phyloP scores from a whole-genome alignment of 2,888 invertebrate genomes.

The Neoascia interrupta region DNA sequence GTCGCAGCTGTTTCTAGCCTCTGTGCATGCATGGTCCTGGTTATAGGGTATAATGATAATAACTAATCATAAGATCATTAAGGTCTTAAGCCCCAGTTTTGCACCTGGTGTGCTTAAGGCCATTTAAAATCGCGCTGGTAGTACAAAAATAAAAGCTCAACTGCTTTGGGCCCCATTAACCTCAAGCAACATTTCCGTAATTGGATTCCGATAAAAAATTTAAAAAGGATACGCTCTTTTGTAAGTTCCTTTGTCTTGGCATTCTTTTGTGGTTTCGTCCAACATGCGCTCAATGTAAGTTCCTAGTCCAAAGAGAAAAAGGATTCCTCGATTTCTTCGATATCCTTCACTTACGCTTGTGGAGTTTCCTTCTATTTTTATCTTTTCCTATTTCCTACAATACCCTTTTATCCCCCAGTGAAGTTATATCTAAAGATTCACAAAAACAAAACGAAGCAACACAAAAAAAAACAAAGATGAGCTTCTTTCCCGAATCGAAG shows the following conservation, averaged over 20 bases:
- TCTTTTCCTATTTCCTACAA: not conserved
- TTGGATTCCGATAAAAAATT: constrained; percentile 43
- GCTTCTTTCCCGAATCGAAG: constrained; percentile 48
- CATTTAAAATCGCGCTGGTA: no score
- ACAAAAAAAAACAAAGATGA: constrained; percentile 12
- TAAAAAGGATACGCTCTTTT: not conserved
- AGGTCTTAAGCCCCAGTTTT: no score
- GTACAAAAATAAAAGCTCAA: no score
- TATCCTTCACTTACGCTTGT: constrained; percentile 30
- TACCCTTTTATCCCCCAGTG: not conserved
- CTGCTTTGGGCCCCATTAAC: no score
- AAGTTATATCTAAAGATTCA: no score
- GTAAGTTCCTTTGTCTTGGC: constrained; percentile 34
- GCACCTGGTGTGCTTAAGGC: no score
- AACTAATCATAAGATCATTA: no score
- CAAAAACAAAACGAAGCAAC: not conserved
- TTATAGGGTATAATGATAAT: no score
- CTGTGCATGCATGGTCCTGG: no score
- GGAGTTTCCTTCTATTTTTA: constrained; percentile 9
- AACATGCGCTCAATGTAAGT: constrained; percentile 6
- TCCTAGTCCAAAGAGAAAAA: constrained; percentile 22
- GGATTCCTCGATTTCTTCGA: constrained; percentile 34
- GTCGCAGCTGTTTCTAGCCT: no score
- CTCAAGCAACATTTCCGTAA: constrained; percentile 56
- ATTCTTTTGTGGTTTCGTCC: constrained; percentile 41